phyloP scores from a whole-genome alignment of 64 coral and sea anemone genomes.

The Montipora foliosa region DNA sequence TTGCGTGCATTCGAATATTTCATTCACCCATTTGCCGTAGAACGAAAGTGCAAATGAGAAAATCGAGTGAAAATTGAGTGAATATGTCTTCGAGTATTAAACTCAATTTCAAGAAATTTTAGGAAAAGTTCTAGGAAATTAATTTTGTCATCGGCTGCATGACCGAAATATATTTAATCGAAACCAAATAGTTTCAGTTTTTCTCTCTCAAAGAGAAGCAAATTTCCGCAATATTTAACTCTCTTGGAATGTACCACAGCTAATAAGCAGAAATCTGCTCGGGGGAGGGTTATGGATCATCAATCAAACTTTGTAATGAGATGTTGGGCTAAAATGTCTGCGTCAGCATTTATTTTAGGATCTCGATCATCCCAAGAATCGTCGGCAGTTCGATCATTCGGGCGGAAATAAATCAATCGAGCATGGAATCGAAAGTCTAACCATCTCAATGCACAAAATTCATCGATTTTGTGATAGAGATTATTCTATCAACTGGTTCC shows the following conservation, averaged over 20 bases:
- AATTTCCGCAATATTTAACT: background rate
- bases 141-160: background rate
- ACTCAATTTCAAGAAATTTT: too few relatives aligned
- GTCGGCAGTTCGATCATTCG: too few relatives aligned
- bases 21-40: too few relatives aligned
- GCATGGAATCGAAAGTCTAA: background rate
- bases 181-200: background rate
- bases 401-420: too few relatives aligned
- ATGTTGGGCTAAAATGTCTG: background rate
- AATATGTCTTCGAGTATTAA: too few relatives aligned
- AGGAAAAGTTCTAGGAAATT: background rate
- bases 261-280: background rate
- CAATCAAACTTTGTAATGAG: background rate
- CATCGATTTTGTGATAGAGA: background rate
- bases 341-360: constrained; percentile 2
- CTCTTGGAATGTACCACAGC: background rate
- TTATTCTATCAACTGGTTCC: background rate
- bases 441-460: background rate
- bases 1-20: too few relatives aligned
- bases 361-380: background rate
- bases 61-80: too few relatives aligned
- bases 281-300: background rate
- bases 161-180: background rate
- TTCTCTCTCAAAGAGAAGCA: background rate
- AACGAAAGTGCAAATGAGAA: too few relatives aligned